Percentiles rank a stretch among this genome's conserved stretches.
Conservation (phyloP, 2,888 invertebrate genomes). For the Mythimna impura region DNA sequence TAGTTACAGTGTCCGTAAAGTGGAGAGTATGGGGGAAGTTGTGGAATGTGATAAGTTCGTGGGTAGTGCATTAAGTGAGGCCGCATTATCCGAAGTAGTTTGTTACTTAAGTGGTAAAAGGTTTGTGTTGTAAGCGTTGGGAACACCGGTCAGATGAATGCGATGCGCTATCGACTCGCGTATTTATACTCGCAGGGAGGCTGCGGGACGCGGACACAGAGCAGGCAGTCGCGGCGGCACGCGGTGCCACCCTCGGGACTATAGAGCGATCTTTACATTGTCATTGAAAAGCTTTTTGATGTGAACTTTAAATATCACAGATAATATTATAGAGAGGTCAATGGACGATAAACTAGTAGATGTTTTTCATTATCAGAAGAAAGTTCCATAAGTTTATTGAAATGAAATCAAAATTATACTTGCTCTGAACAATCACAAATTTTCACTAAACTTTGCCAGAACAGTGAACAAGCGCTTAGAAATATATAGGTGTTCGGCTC, state of each 20-base stretch:
- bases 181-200: conserved; percentile 76
- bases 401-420: too few species aligned
- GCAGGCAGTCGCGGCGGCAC: conserved; percentile 57
- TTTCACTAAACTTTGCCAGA: too few species aligned
- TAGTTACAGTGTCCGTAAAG: conserved; percentile 38
- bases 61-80: conserved; percentile 47
- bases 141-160: conserved; percentile 71
- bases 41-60: conserved; percentile 50
- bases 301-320: conserved; percentile 38
- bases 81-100: conserved; percentile 48
- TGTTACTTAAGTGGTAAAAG: conserved; percentile 63
- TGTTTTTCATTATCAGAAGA: too few species aligned
- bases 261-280: conserved; percentile 56
- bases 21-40: conserved; percentile 39
- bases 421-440: too few species aligned
- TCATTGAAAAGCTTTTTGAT: conserved; percentile 59
- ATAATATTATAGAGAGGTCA: conserved; percentile 13
- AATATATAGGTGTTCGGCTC: too few species aligned
- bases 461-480: too few species aligned
- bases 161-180: conserved; percentile 79
- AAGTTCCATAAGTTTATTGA: too few species aligned
- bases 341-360: not conserved
- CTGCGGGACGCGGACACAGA: conserved; percentile 68
- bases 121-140: conserved; percentile 66
- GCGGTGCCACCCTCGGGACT: conserved; percentile 15